A percentile compares a stretch with the other conserved stretches of the same genome.
phyloP scores from a whole-genome alignment of 2,797 vertebrate genomes.

The Adelosebastes latens region DNA sequence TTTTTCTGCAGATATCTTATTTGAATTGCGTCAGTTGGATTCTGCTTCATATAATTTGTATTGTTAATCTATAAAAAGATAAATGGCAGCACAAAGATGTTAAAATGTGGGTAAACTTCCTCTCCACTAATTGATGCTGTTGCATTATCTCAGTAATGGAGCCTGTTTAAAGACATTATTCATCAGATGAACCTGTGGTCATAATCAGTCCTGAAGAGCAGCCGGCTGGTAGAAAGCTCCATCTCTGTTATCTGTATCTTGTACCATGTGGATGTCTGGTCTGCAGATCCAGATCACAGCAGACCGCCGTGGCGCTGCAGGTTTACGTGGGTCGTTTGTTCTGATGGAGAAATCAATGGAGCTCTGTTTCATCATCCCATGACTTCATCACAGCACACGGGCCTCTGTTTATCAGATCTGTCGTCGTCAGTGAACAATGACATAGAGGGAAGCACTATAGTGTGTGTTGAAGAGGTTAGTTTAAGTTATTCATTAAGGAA shows the following conservation, averaged over 20 bases:
- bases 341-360: constrained; percentile 37
- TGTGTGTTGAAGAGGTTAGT: no score
- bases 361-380: constrained; percentile 39
- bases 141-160: no score
- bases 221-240: background rate
- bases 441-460: background rate
- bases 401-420: background rate
- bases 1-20: no score
- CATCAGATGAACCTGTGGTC: no score
- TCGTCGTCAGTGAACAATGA: background rate
- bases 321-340: background rate
- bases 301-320: no score
- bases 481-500: no score
- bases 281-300: no score
- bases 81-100: background rate
- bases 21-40: background rate
- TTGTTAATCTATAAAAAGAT: background rate
- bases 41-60: background rate
- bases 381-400: constrained; percentile 43
- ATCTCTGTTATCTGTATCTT: no score
- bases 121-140: no score
- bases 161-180: no score
- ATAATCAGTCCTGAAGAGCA: background rate
- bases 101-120: no score
- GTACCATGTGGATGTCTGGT: no score